Evolutionary conservation across 2,888 invertebrate species (phyloP).

Genomic region (Ophioninae sp.): DNA sequence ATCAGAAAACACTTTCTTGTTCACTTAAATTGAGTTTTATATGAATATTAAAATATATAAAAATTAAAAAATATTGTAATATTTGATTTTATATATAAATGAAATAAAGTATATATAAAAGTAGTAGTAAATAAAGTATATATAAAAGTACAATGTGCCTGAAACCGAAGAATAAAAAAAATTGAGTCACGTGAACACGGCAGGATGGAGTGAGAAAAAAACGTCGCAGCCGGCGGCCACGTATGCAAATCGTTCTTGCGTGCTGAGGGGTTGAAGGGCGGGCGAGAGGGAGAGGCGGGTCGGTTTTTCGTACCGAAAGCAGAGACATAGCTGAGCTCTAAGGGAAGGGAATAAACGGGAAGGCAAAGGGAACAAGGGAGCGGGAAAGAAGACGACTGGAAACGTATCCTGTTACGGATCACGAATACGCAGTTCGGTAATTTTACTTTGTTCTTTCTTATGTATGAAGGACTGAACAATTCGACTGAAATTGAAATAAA

Average conservation of each 20-base stretch:
- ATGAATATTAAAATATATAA: too few relatives aligned
- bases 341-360: constrained; percentile 23
- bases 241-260: constrained; percentile 73
- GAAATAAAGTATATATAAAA: too few relatives aligned
- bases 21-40: too few relatives aligned
- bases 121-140: too few relatives aligned
- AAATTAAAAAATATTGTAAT: too few relatives aligned
- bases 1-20: too few relatives aligned
- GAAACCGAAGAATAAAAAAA: constrained; percentile 62
- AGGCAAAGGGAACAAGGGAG: not conserved
- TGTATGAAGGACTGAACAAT: not conserved
- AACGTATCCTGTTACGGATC: constrained; percentile 4
- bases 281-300: constrained; percentile 36
- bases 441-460: not conserved
- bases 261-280: constrained; percentile 59
- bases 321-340: constrained; percentile 7
- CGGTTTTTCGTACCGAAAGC: constrained; percentile 47
- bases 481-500: not conserved
- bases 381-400: constrained; percentile 17
- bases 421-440: constrained; percentile 5
- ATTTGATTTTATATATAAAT: too few relatives aligned
- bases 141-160: constrained; percentile 29
- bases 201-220: constrained; percentile 41
- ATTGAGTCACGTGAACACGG: constrained; percentile 71
- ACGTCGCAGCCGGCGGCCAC: constrained; percentile 71